Base-by-base conservation (phyloP, 2,113 vertebrate genomes). In the Ceyx margarethae region DNA sequence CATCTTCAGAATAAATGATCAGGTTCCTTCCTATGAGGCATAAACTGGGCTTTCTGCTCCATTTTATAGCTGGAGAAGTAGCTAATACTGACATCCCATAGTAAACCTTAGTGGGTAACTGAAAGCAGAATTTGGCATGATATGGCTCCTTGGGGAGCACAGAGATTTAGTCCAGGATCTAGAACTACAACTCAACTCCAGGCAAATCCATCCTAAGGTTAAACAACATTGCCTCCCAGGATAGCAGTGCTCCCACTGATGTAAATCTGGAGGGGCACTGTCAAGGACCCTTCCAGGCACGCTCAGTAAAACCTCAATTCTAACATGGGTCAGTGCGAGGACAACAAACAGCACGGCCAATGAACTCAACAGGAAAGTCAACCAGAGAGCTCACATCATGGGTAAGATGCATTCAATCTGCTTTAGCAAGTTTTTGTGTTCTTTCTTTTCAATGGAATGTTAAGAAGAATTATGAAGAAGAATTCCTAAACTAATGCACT, bases 341-440 rank as follows among this genome's bases (percentile, higher is more conserved):
- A 89, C 89, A 93, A 77, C 48, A 77, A 91, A 77, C 33, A 85
- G 84, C 56, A 66, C 84, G 58, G 81, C 64, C 81, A 78, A 91
- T 60, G 78, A 93, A 73, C 66, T 86, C 50, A 23, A 46, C 58
- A 79, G 58, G 69, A 90, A 86, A 95, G 51, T 66, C 71, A 91
- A 57, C 50, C 66, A 71, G 58, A 56, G 25, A 71, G n/a, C 50
- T 95, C 0, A 0, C 40, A 62, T 83, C 0, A 0, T 35, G 85
- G 85, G 78, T 82, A 48, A 77, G 43, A 93, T 31, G 29, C 1
- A 2, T 94, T 87, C 75, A 82, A 45, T 91, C 85, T 92, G 72
- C 65, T 92, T 72, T 35, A 89, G 79, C 28, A 90, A 83, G 21
- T 72, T 69, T 28, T 21, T 73, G 51, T 3, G 0, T 48, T 61